Evolutionary conservation across 2,113 vertebrate species (phyloP).

Genomic region (Nesospiza acunhae): DNA sequence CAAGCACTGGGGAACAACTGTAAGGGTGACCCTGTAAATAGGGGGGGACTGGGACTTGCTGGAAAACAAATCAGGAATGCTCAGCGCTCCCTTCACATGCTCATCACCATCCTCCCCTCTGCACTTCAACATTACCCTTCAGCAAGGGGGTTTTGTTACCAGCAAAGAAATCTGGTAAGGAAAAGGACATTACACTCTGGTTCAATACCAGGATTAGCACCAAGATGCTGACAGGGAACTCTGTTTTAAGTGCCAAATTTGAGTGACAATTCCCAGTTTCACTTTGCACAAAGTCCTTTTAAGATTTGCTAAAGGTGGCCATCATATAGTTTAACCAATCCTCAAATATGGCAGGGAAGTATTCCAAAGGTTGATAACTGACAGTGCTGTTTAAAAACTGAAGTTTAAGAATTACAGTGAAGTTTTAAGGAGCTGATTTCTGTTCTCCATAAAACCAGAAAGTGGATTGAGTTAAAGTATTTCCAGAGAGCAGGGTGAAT

Average conservation of each 20-base stretch:
- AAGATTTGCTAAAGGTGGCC: background rate
- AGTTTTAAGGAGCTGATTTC: background rate
- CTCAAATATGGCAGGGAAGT: background rate
- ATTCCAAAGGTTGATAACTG: background rate
- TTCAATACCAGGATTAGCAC: background rate
- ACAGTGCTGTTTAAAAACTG: background rate
- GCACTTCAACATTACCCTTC: background rate
- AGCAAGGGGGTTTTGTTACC: rapidly evolving
- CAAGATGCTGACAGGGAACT: background rate
- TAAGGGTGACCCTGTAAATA: background rate
- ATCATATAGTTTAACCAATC: background rate
- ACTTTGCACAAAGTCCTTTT: background rate
- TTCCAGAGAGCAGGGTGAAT: background rate
- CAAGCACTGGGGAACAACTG: background rate
- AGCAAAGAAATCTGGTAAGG: background rate
- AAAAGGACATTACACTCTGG: background rate
- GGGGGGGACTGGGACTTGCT: background rate
- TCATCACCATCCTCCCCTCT: background rate
- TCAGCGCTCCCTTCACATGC: background rate
- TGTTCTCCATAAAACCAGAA: background rate
- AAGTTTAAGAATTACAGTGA: background rate
- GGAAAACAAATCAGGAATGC: background rate
- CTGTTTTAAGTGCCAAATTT: background rate
- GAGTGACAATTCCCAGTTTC: background rate
- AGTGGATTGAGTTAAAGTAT: background rate